Percentiles rank a stretch among this genome's conserved stretches.
These are phyloP conservation scores for Calosoma granatense DNA, from an alignment of 1,140 invertebrate genomes.

Conservation along the genomic window DNA sequence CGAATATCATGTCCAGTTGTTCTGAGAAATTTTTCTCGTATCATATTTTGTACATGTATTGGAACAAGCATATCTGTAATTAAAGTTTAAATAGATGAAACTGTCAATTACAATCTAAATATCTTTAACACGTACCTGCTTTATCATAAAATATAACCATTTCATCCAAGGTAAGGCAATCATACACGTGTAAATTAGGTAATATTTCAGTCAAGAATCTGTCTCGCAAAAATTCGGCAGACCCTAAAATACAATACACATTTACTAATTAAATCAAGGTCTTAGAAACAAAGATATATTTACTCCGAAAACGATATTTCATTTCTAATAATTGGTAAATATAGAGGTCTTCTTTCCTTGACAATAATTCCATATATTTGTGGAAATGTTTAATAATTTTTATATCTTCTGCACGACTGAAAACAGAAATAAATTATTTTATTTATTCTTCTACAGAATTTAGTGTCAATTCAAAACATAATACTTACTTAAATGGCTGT, in stretches of 20 bases:
- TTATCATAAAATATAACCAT: neutral
- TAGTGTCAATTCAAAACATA: neutral
- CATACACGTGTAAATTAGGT: neutral
- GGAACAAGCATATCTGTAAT: no score
- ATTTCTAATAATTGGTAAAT: neutral
- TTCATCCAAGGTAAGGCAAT: neutral
- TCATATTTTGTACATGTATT: no score
- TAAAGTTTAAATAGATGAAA: no score
- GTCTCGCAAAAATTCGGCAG: neutral
- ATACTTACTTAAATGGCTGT: neutral
- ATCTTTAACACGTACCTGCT: neutral
- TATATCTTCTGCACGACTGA: neutral
- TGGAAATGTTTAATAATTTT: neutral
- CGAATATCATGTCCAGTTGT: no score
- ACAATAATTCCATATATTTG: neutral
- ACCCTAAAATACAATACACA: neutral
- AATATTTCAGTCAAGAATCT: neutral
- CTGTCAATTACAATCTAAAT: no score
- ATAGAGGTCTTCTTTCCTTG: neutral
- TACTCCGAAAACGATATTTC: neutral
- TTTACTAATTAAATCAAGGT: neutral
- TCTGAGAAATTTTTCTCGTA: no score
- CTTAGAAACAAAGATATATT: neutral
- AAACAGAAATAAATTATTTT: neutral
- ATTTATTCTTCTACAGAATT: no score